A percentile compares a stretch with the other conserved stretches of the same genome.
Evolutionary conservation across 2,113 vertebrate species (phyloP).

Genomic region (Serilophus lunatus): DNA sequence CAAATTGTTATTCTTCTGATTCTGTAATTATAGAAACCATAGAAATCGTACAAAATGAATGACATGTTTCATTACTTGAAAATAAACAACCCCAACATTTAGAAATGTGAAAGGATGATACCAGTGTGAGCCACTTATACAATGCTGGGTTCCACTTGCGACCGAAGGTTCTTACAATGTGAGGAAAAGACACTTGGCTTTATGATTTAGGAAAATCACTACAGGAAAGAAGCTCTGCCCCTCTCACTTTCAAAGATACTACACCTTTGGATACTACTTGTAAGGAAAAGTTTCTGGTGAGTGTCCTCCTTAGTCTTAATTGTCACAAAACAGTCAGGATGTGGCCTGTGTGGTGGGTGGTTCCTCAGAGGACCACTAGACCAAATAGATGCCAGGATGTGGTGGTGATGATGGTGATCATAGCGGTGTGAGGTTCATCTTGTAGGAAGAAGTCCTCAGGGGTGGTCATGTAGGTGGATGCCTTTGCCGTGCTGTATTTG

Average conservation of each 20-base stretch:
- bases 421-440: not conserved
- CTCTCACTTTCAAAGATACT: slow-evolving; percentile 42
- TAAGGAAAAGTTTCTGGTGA: not conserved
- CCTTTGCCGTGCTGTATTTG: not conserved
- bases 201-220: slow-evolving; percentile 2
- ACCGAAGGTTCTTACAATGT: not conserved
- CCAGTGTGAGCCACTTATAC: not conserved
- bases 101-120: not conserved
- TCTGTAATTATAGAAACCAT: not conserved
- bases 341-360: not conserved
- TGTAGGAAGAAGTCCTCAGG: not conserved
- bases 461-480: not conserved
- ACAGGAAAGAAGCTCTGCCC: not conserved
- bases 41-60: not conserved
- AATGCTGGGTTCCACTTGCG: not conserved
- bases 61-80: not conserved
- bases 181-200: not conserved
- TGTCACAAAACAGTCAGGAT: not conserved
- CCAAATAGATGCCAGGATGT: not conserved
- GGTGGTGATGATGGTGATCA: not conserved
- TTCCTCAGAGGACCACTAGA: not conserved
- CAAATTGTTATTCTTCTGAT: not conserved
- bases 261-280: not conserved
- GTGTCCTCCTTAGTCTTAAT: not conserved
- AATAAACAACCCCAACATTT: not conserved